Percentiles rank a stretch among this genome's conserved stretches.
Evolutionary conservation across 2,888 invertebrate species (phyloP).

Genomic region (Pyralis farinalis): DNA sequence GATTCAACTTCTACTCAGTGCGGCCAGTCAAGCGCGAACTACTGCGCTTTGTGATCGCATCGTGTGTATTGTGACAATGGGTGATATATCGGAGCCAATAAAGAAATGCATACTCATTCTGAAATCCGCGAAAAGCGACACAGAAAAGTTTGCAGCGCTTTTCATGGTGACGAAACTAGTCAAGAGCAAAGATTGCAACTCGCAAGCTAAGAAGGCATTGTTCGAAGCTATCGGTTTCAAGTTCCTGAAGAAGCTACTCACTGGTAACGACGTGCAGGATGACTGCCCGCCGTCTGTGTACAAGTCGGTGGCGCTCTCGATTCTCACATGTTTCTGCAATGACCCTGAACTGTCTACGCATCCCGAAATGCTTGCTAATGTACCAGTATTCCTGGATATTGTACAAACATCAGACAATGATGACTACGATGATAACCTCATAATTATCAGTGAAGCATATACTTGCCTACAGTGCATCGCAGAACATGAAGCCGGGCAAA

Average conservation of each 20-base stretch:
- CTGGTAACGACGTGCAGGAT: conserved; percentile 88
- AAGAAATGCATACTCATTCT: conserved; percentile 92
- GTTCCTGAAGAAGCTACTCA: conserved; percentile 90
- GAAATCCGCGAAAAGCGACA: conserved; percentile 90
- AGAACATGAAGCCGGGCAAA: conserved; percentile 88
- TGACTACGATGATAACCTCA: conserved; percentile 92
- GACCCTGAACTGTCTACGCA: conserved; percentile 90
- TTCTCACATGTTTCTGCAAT: conserved; percentile 92
- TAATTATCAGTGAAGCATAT: conserved; percentile 93
- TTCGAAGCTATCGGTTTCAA: conserved; percentile 95
- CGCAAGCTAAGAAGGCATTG: conserved; percentile 88
- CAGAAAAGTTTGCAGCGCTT: conserved; percentile 94
- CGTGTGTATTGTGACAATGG: conserved; percentile 67
- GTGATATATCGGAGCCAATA: conserved; percentile 88
- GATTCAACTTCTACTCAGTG: conserved; percentile 57
- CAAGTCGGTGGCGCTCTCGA: conserved; percentile 94
- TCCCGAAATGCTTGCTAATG: conserved; percentile 90
- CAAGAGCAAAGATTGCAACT: conserved; percentile 89
- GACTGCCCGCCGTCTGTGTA: conserved; percentile 95
- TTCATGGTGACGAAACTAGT: conserved; percentile 96
- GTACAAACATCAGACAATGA: conserved; percentile 92
- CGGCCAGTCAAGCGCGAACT: conserved; percentile 72
- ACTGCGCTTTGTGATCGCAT: conserved; percentile 65
- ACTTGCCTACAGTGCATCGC: conserved; percentile 91
- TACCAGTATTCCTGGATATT: conserved; percentile 91